Evolutionary conservation across 2,797 vertebrate species (phyloP).

Genomic region (Diglossa cyanea): DNA sequence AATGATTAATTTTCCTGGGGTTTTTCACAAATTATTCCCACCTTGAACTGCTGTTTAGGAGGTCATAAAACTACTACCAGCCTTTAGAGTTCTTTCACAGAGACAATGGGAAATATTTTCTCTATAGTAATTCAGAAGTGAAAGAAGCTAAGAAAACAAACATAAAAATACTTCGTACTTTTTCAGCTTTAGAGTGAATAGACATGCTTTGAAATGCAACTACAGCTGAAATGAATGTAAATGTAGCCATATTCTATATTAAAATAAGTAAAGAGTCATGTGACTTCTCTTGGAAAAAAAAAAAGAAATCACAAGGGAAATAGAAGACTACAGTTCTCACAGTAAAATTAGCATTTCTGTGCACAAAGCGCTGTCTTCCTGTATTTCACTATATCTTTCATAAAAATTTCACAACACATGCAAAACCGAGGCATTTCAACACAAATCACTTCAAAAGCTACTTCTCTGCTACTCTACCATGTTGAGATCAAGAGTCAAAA

Average conservation of each 20-base stretch:
- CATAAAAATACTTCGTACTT: neutral
- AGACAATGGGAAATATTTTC: neutral
- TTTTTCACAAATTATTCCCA: slow-evolving; percentile 42
- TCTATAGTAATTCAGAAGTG: neutral
- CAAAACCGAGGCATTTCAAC: slow-evolving; percentile 19
- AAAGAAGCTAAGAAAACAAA: neutral
- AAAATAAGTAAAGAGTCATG: slow-evolving; percentile 13
- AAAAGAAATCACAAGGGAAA: slow-evolving; percentile 45
- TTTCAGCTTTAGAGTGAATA: neutral
- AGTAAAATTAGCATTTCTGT: slow-evolving; percentile 34
- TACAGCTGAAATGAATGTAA: neutral
- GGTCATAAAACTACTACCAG: slow-evolving; percentile 8
- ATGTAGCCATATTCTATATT: neutral
- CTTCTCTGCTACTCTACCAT: neutral
- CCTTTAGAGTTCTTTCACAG: neutral
- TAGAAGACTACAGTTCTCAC: slow-evolving; percentile 23
- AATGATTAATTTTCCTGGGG: slow-evolving; percentile 64
- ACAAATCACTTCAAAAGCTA: neutral
- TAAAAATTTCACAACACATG: slow-evolving; percentile 24
- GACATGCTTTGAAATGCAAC: neutral
- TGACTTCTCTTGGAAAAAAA: neutral
- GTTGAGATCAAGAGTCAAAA: neutral
- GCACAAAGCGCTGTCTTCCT: slow-evolving; percentile 35
- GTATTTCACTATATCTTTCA: slow-evolving; percentile 15
- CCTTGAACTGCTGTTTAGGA: slow-evolving; percentile 58